phyloP scores from a whole-genome alignment of 2,888 invertebrate species.

The Holacanthella duospinosa region DNA sequence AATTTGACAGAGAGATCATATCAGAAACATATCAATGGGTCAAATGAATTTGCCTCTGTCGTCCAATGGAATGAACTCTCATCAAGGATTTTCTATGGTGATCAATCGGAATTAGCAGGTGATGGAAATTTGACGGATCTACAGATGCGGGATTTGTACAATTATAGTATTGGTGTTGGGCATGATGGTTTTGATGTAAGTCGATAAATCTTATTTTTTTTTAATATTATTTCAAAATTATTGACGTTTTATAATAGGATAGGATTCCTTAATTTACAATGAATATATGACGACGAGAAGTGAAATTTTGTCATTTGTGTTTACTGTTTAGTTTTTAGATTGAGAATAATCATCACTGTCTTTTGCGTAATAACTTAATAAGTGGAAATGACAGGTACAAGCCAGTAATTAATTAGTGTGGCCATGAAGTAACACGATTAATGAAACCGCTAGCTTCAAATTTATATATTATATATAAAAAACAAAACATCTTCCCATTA shows the following conservation, averaged over 20 bases:
- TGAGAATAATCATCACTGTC: too few relatives aligned
- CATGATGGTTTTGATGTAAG: slow-evolving; percentile 11
- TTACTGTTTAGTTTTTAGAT: neutral
- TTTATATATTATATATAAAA: too few relatives aligned
- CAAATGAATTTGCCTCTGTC: neutral
- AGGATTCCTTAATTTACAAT: neutral
- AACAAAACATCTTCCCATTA: too few relatives aligned
- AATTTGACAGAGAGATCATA: neutral
- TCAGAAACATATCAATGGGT: neutral
- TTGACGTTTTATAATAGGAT: neutral
- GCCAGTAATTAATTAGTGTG: too few relatives aligned
- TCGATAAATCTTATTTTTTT: neutral
- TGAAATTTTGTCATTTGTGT: neutral
- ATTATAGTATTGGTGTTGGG: slow-evolving; percentile 2
- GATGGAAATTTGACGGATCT: slow-evolving; percentile 7
- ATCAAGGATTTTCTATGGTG: slow-evolving; percentile 9
- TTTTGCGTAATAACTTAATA: too few relatives aligned
- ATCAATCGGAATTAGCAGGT: neutral
- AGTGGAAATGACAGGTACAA: too few relatives aligned
- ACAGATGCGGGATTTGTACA: slow-evolving; percentile 7
- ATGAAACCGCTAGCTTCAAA: too few relatives aligned
- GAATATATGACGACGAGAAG: neutral
- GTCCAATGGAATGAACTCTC: slow-evolving; percentile 6
- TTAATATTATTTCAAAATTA: neutral
- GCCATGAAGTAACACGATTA: too few relatives aligned